phyloP scores from a whole-genome alignment of 2,797 vertebrate species.

The Sardinella longiceps region DNA sequence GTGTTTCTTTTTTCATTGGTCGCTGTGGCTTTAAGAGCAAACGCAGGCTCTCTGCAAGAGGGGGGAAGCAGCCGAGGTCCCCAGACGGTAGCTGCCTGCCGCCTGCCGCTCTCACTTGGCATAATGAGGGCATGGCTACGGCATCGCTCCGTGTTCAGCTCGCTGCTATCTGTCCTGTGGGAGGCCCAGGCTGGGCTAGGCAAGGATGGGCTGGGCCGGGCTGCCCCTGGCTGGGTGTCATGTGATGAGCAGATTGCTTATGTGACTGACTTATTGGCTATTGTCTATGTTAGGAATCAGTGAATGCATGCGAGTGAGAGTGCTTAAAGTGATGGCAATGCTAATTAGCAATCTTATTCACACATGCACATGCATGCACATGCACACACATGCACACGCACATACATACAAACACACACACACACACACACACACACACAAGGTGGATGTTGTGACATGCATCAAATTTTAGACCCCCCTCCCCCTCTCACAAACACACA shows the following conservation, averaged over 20 bases:
- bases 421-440: background rate
- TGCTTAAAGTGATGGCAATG: background rate
- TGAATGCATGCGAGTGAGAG: background rate
- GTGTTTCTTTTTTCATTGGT: background rate
- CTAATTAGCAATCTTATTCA: background rate
- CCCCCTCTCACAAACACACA: background rate
- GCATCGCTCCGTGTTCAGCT: constrained; percentile 11
- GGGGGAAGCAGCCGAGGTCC: constrained; percentile 46
- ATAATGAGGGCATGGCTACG: constrained; percentile 46
- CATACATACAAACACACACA: background rate
- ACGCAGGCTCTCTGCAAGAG: constrained; percentile 31
- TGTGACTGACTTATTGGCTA: background rate
- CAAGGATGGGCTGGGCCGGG: background rate
- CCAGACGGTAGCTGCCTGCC: constrained; percentile 30
- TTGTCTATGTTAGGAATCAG: background rate
- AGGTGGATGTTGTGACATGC: background rate
- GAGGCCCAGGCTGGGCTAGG: constrained; percentile 28
- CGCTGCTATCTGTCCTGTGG: constrained; percentile 51
- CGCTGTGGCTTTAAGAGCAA: constrained; percentile 48
- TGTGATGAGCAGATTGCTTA: background rate
- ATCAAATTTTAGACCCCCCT: too few species aligned
- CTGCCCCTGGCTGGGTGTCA: background rate
- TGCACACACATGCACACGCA: too few species aligned
- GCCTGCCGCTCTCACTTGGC: constrained; percentile 32
- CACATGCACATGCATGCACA: background rate